Evolutionary conservation across 64 coral and sea anemone genomes (phyloP).

Genomic region (Stylophora pistillata): DNA sequence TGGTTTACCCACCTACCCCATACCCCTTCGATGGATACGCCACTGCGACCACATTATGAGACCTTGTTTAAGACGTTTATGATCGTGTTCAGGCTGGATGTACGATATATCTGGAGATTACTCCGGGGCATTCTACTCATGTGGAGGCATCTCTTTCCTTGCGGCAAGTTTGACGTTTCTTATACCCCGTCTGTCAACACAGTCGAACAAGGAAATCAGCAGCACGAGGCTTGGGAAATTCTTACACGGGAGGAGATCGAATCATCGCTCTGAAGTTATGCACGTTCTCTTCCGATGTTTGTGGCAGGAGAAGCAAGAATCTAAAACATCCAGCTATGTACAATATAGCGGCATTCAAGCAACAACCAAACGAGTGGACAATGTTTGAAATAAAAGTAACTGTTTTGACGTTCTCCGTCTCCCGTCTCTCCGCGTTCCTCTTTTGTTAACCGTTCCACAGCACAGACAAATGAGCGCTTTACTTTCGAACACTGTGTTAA

Average conservation of each 20-base stretch:
- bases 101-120: conserved; percentile 85
- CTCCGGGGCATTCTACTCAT: conserved; percentile 74
- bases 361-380: background rate
- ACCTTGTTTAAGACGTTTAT: too few relatives aligned
- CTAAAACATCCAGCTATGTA: conserved; percentile 17
- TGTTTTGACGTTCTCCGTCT: too few relatives aligned
- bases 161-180: conserved; percentile 68
- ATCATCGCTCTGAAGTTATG: background rate
- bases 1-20: too few relatives aligned
- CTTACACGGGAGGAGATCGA: background rate
- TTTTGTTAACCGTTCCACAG: background rate
- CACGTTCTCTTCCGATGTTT: background rate
- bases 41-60: too few relatives aligned
- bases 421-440: background rate
- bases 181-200: conserved; percentile 55
- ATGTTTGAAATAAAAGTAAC: background rate
- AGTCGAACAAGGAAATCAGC: background rate
- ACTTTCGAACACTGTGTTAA: background rate
- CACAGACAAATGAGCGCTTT: background rate
- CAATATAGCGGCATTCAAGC: conserved; percentile 17
- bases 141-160: conserved; percentile 62
- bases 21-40: too few relatives aligned
- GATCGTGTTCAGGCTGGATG: conserved; percentile 70
- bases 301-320: background rate
- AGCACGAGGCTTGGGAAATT: background rate